A percentile compares a stretch with the other conserved stretches of the same genome.
phyloP scores from a whole-genome alignment of 2,797 vertebrate species.

The Acrossocheilus wenchowensis region DNA sequence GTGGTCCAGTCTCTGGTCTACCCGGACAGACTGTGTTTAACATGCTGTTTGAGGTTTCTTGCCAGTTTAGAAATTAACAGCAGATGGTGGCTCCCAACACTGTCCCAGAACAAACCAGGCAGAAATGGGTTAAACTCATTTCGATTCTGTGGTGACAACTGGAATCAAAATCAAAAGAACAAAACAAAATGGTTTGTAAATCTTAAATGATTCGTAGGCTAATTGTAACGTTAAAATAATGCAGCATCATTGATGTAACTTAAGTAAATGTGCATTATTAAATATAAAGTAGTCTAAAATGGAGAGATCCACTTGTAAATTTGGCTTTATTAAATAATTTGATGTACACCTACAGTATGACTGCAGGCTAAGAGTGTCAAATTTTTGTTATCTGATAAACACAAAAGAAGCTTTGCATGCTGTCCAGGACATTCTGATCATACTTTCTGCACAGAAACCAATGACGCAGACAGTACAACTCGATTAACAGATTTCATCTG shows the following conservation, averaged over 20 bases:
- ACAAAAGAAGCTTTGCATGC: neutral
- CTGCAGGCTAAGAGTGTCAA: neutral
- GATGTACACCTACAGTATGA: neutral
- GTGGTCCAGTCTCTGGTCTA: constrained; percentile 26
- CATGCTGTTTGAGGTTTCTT: constrained; percentile 29
- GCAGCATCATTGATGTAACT: neutral
- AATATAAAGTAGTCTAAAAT: neutral
- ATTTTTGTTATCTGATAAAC: constrained; percentile 12
- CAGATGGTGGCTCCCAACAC: constrained; percentile 33
- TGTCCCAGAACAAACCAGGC: neutral
- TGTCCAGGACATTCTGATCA: constrained; percentile 1
- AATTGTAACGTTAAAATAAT: neutral
- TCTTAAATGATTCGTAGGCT: neutral
- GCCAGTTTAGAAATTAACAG: constrained; percentile 42
- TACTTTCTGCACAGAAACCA: neutral
- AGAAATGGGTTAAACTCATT: constrained; percentile 8
- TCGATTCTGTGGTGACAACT: neutral
- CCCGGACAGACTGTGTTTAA: neutral
- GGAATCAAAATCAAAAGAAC: neutral
- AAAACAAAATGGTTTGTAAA: neutral
- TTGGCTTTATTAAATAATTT: neutral
- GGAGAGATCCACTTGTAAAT: neutral
- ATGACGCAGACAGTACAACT: neutral
- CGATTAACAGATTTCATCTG: neutral
- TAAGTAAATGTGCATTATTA: neutral